phyloP scores from a whole-genome alignment of 2,113 vertebrate genomes.

The Mobula birostris region DNA sequence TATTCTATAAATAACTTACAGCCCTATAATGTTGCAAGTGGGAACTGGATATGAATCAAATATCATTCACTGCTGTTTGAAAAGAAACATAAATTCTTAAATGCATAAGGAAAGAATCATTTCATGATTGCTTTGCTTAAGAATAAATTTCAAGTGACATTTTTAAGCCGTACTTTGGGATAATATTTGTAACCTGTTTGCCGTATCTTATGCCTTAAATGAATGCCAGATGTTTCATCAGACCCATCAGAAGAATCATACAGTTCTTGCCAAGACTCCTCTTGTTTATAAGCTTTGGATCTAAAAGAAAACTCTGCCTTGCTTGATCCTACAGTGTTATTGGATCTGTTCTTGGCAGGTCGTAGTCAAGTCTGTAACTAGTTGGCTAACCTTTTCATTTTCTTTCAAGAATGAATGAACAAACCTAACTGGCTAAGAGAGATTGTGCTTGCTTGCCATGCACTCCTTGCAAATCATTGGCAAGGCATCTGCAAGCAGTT shows the following conservation, averaged over 20 bases:
- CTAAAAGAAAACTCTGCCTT: not conserved
- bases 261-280: not conserved
- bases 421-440: not conserved
- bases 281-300: not conserved
- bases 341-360: not conserved
- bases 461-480: not conserved
- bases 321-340: not conserved
- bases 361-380: not conserved
- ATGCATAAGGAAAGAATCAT: not conserved
- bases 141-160: not conserved
- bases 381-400: conserved; percentile 20
- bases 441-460: not conserved
- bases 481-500: not conserved
- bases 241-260: not conserved
- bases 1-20: not conserved
- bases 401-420: conserved; percentile 18
- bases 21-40: not conserved
- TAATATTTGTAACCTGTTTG: not conserved
- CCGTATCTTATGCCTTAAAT: not conserved
- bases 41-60: not conserved
- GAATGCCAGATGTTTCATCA: not conserved
- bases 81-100: not conserved
- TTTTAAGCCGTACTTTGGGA: not conserved
- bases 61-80: not conserved
- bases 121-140: not conserved